Evolutionary conservation across 2,113 vertebrate genomes (phyloP).

Genomic region (pig (Sus scrofa)): DNA sequence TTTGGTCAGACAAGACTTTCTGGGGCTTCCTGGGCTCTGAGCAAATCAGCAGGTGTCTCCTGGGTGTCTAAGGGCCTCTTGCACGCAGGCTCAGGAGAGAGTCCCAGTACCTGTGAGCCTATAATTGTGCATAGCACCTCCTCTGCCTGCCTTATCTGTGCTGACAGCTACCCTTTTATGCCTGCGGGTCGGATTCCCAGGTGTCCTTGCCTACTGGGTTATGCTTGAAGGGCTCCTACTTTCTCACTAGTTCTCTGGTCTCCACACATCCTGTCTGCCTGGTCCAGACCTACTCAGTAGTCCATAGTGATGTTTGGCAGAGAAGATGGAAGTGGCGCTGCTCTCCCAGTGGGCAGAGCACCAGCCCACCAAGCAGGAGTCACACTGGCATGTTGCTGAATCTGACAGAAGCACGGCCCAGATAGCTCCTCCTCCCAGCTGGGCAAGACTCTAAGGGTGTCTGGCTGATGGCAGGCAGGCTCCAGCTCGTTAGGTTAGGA

Average conservation of each 20-base stretch:
- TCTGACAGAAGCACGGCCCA: background rate
- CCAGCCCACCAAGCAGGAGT: background rate
- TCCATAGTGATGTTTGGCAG: fast-evolving
- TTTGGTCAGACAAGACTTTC: background rate
- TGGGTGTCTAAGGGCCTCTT: background rate
- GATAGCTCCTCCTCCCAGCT: background rate
- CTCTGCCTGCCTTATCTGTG: background rate
- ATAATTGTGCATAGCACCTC: fast-evolving
- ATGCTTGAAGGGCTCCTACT: background rate
- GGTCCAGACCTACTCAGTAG: background rate
- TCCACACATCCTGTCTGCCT: background rate
- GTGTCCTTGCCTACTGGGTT: background rate
- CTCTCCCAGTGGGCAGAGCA: no score
- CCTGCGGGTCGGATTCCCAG: background rate
- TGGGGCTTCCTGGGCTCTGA: background rate
- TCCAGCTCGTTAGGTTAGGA: background rate
- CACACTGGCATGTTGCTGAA: background rate
- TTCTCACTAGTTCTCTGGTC: background rate
- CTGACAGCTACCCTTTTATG: background rate
- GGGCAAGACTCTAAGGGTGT: background rate
- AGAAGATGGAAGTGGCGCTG: background rate
- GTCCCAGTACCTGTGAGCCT: background rate
- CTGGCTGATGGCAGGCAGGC: background rate
- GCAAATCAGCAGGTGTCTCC: background rate
- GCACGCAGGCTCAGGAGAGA: background rate